Conservation (phyloP, 37 sponge, comb jelly and placozoan species). For the Tethya wilhelma region DNA sequence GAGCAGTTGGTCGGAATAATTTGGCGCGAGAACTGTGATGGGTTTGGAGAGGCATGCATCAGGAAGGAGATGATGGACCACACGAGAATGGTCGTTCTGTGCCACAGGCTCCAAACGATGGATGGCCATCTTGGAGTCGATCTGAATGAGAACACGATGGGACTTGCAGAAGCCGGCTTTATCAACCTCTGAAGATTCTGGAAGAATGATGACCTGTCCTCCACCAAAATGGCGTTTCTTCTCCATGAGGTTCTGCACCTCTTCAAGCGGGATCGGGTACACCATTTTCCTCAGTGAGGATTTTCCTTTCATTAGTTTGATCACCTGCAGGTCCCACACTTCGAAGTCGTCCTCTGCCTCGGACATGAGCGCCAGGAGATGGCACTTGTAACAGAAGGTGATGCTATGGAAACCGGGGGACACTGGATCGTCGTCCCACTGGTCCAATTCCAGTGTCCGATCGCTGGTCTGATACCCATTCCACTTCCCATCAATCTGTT, state of each 20-base stretch:
- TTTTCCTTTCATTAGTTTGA: constrained; percentile 33
- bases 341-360: constrained; percentile 60
- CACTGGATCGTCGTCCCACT: constrained; percentile 57
- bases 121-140: constrained; percentile 33
- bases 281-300: constrained; percentile 28
- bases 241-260: constrained; percentile 9
- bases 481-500: constrained; percentile 56
- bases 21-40: constrained; percentile 30
- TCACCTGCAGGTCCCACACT: constrained; percentile 63
- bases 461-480: constrained; percentile 17
- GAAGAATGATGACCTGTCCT: constrained; percentile 33
- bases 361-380: constrained; percentile 41
- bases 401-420: constrained; percentile 47
- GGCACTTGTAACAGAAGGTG: constrained; percentile 46
- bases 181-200: constrained; percentile 13
- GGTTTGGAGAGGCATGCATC: constrained; percentile 52
- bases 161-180: constrained; percentile 30
- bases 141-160: constrained; percentile 38
- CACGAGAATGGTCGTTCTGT: neutral
- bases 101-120: constrained; percentile 37
- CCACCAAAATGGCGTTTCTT: constrained; percentile 54
- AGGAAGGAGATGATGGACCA: constrained; percentile 41
- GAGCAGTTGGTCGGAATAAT: neutral
- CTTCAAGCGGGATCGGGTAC: constrained; percentile 47
- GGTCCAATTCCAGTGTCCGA: neutral